Evolutionary conservation across 2,888 invertebrate genomes (phyloP).

Genomic region (Drosophila pseudotalamancana): DNA sequence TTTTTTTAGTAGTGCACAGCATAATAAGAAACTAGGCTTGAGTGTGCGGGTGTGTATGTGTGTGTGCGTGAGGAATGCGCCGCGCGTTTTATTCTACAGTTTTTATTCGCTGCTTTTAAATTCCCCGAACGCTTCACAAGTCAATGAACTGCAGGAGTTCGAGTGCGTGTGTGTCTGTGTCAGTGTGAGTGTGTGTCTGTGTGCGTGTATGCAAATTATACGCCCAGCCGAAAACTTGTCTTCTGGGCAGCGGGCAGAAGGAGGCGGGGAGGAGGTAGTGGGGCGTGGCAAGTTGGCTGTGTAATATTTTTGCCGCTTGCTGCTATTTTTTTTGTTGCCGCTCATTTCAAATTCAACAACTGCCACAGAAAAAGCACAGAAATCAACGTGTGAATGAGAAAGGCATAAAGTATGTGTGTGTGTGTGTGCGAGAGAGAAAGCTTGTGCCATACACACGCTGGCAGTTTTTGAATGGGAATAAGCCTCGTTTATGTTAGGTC

Average conservation of each 20-base stretch:
- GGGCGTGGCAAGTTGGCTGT: conserved; percentile 43
- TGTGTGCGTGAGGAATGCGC: conserved; percentile 40
- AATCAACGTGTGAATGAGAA: neutral
- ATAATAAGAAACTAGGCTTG: conserved; percentile 72
- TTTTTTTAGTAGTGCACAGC: conserved; percentile 37
- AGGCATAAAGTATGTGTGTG: neutral
- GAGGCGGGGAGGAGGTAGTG: neutral
- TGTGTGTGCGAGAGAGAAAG: neutral
- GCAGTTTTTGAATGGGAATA: conserved; percentile 71
- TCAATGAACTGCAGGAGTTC: conserved; percentile 64
- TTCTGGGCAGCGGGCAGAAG: conserved; percentile 45
- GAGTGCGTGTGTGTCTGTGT: conserved; percentile 22
- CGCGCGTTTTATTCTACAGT: conserved; percentile 55
- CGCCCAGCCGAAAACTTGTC: conserved; percentile 69
- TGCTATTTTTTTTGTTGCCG: conserved; percentile 44
- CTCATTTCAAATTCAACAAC: conserved; percentile 80
- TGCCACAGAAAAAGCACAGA: conserved; percentile 35
- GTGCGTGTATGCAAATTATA: conserved; percentile 67
- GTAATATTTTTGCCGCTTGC: conserved; percentile 74
- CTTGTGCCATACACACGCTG: conserved; percentile 24
- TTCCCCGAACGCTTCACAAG: conserved; percentile 65
- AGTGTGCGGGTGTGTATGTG: conserved; percentile 11
- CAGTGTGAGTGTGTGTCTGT: conserved; percentile 16
- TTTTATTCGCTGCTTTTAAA: conserved; percentile 45
- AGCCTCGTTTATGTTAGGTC: conserved; percentile 66